Evolutionary conservation across 1,140 invertebrate species (phyloP).

Genomic region (Andricus grossulariae): DNA sequence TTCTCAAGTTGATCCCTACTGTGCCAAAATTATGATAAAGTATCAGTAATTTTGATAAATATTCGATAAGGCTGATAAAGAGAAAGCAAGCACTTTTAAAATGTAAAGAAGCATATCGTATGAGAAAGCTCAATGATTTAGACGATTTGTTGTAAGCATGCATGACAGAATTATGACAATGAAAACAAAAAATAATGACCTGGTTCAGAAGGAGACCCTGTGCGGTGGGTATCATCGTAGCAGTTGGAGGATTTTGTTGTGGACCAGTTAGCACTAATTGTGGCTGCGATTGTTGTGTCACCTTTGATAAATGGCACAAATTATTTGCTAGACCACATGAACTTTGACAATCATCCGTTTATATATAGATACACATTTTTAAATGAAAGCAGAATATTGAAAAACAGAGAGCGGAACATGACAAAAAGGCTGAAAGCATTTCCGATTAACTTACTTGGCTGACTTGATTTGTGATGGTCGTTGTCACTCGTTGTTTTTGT

Average conservation of each 20-base stretch:
- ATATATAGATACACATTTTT: background rate
- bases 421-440: background rate
- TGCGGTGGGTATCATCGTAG: constrained; percentile 73
- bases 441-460: constrained; percentile 8
- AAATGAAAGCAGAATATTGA: constrained; percentile 29
- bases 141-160: constrained; percentile 25
- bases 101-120: constrained; percentile 38
- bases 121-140: constrained; percentile 34
- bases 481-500: constrained; percentile 70
- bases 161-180: constrained; percentile 20
- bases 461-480: constrained; percentile 73
- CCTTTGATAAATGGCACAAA: constrained; percentile 52
- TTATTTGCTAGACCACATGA: background rate
- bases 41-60: constrained; percentile 4
- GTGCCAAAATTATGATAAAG: constrained; percentile 16
- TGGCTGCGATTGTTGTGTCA: constrained; percentile 73
- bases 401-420: constrained; percentile 11
- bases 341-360: too few species aligned
- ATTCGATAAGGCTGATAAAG: background rate
- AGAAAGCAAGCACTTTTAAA: constrained; percentile 37
- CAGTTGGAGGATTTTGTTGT: constrained; percentile 68
- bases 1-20: background rate
- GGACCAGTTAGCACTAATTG: constrained; percentile 71
- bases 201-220: constrained; percentile 73
- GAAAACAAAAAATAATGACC: constrained; percentile 58